Conservation (phyloP, 2,797 vertebrate species). For the Sebastes goodei region DNA sequence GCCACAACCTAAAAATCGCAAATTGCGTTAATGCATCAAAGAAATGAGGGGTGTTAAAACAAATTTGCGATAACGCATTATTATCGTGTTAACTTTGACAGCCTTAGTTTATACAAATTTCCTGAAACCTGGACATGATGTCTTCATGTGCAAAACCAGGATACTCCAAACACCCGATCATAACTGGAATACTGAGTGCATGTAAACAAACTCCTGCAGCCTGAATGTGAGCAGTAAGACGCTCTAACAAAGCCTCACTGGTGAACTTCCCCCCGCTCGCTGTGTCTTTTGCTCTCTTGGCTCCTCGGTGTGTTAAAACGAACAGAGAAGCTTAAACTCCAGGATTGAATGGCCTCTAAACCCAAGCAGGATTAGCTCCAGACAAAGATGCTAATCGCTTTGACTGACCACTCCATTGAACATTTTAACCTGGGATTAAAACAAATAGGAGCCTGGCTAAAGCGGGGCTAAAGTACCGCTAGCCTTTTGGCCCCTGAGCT, state of each 20-base stretch:
- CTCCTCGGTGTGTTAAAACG: constrained; percentile 82
- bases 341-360: constrained; percentile 76
- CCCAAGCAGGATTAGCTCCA: constrained; percentile 51
- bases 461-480: constrained; percentile 8
- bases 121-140: neutral
- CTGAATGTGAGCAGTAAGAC: neutral
- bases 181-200: neutral
- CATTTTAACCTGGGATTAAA: constrained; percentile 62
- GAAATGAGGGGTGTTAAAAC: no score
- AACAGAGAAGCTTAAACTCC: constrained; percentile 74
- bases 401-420: constrained; percentile 60
- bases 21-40: no score
- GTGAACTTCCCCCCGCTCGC: neutral
- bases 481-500: constrained; percentile 39
- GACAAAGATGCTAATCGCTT: constrained; percentile 78
- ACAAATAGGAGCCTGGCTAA: constrained; percentile 32
- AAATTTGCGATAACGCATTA: no score
- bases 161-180: neutral
- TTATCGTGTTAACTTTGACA: no score
- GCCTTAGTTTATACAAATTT: neutral
- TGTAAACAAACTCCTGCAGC: neutral
- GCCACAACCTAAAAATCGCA: no score
- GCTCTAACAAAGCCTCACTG: neutral
- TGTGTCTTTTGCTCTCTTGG: constrained; percentile 75
- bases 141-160: neutral